Percentiles rank a stretch among this genome's conserved stretches.
These are phyloP conservation scores for Tetramorium parvispinum DNA, from an alignment of 1,140 invertebrate genomes.

Conservation along the genomic window DNA sequence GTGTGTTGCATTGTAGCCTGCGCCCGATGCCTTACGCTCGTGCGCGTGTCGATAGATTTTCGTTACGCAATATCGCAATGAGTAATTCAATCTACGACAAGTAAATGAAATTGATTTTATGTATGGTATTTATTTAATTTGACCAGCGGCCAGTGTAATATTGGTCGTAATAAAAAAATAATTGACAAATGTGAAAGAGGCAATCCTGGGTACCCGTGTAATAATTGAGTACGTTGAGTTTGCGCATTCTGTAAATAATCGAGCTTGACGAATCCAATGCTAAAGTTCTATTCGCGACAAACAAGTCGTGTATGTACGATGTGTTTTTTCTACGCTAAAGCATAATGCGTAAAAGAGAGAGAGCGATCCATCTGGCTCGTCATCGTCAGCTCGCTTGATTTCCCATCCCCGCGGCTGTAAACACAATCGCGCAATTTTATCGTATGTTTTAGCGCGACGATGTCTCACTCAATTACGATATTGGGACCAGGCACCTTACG, in stretches of 20 bases:
- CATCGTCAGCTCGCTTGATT: neutral
- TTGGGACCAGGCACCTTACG: neutral
- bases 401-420: neutral
- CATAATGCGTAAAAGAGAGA: neutral
- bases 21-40: neutral
- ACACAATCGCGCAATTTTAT: slow-evolving; percentile 22
- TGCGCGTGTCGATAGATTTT: neutral
- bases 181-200: slow-evolving; percentile 30
- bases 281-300: neutral
- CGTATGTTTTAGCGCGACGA: slow-evolving; percentile 9
- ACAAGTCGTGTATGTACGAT: neutral
- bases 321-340: neutral
- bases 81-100: slow-evolving; percentile 28
- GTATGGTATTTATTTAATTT: slow-evolving; percentile 53
- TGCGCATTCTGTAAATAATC: neutral
- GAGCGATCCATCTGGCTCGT: neutral
- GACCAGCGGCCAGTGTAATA: slow-evolving; percentile 13
- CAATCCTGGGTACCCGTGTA: neutral
- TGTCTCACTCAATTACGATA: slow-evolving; percentile 47
- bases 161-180: slow-evolving; percentile 43
- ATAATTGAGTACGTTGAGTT: slow-evolving; percentile 11
- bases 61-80: slow-evolving; percentile 17
- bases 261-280: neutral
- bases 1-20: neutral
- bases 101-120: slow-evolving; percentile 50